Evolutionary conservation across 2,797 vertebrate genomes (phyloP).

Genomic region (Onychomys arenicola): DNA sequence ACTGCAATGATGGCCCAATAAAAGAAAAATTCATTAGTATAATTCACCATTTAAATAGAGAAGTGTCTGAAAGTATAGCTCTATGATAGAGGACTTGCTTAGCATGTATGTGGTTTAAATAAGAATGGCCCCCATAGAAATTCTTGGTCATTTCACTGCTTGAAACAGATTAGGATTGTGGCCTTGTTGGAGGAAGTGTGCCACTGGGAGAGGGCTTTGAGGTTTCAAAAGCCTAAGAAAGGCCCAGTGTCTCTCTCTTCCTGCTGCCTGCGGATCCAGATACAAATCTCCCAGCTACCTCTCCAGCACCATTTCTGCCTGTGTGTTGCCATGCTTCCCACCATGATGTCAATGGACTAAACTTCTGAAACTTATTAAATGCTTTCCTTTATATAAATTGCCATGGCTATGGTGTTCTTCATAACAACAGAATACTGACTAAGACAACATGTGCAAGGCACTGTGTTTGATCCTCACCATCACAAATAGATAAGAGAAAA

Average conservation of each 20-base stretch:
- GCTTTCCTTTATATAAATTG: not conserved
- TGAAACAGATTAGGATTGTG: not conserved
- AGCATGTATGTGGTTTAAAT: not conserved
- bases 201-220: not conserved
- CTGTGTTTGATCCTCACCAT: not conserved
- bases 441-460: not conserved
- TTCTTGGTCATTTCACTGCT: not conserved
- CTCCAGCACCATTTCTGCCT: not conserved
- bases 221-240: not conserved
- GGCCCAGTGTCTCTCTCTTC: not conserved
- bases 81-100: not conserved
- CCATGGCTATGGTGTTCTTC: not conserved
- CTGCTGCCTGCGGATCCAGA: not conserved
- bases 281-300: not conserved
- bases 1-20: not conserved
- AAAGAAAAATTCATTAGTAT: not conserved
- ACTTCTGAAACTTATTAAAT: not conserved
- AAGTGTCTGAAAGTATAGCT: not conserved
- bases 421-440: not conserved
- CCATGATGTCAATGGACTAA: not conserved
- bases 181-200: not conserved
- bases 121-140: not conserved
- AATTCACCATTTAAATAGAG: not conserved
- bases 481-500: not conserved
- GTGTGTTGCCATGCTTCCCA: not conserved